A percentile compares a stretch with the other conserved stretches of the same genome.
These are phyloP conservation scores for Sipha maydis DNA, from an alignment of 2,888 invertebrate genomes.

Conservation along the genomic window DNA sequence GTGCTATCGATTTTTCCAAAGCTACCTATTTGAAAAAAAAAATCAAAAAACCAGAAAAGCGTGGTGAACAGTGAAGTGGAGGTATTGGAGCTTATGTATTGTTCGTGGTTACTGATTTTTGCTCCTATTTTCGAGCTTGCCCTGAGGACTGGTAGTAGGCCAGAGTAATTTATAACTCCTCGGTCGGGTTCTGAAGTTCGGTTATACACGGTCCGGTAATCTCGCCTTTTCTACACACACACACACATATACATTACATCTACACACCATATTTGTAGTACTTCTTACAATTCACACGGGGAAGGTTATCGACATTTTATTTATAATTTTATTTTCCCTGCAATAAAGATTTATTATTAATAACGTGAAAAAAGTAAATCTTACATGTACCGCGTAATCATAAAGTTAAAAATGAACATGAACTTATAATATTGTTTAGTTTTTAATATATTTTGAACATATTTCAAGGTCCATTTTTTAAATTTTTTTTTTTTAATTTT, in stretches of 20 bases:
- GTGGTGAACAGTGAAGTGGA: too few relatives aligned
- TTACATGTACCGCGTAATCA: too few relatives aligned
- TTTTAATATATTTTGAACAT: too few relatives aligned
- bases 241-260: background rate
- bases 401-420: too few relatives aligned
- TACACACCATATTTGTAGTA: background rate
- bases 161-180: constrained; percentile 55
- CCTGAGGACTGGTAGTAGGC: constrained; percentile 4
- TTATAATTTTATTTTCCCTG: too few relatives aligned
- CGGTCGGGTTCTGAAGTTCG: constrained; percentile 58
- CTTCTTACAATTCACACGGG: too few relatives aligned
- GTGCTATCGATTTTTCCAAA: constrained; percentile 24
- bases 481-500: too few relatives aligned
- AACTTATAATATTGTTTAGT: too few relatives aligned
- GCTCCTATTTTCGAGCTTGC: constrained; percentile 44
- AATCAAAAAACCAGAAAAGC: background rate
- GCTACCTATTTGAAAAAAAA: background rate
- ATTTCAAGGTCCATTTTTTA: too few relatives aligned
- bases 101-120: constrained; percentile 57
- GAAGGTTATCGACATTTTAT: too few relatives aligned
- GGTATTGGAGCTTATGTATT: background rate
- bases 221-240: constrained; percentile 41
- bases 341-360: too few relatives aligned
- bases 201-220: constrained; percentile 58
- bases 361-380: too few relatives aligned